Percentiles rank a stretch among this genome's conserved stretches.
Evolutionary conservation across 1,140 invertebrate genomes (phyloP).

Genomic region (Orchestia grillus): DNA sequence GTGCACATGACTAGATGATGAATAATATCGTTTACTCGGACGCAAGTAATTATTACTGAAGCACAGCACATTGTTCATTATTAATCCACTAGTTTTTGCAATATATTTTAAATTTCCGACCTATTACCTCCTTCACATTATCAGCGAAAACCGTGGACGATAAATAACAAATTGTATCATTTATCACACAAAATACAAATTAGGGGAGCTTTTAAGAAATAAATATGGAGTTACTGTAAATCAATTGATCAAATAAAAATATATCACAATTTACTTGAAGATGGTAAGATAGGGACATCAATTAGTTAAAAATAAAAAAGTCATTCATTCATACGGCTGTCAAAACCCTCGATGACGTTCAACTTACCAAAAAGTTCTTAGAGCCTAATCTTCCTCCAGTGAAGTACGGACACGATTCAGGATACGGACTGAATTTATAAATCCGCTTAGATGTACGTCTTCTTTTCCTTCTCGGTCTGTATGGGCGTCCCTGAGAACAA

Average conservation of each 20-base stretch:
- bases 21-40: background rate
- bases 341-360: background rate
- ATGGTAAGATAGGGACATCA: background rate
- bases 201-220: background rate
- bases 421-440: background rate
- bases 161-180: background rate
- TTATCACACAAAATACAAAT: background rate
- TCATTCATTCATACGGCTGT: background rate
- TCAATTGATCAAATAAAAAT: no score
- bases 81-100: background rate
- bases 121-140: background rate
- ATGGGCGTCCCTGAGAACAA: background rate
- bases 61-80: background rate
- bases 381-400: slow-evolving; percentile 1
- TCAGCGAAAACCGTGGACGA: background rate
- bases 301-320: background rate
- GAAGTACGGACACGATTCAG: slow-evolving; percentile 15
- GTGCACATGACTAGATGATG: background rate
- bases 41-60: background rate
- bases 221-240: background rate
- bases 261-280: background rate
- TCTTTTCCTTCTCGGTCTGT: background rate
- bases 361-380: background rate
- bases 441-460: background rate
- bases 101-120: background rate